These are phyloP conservation scores for Drosophila elegans DNA, from an alignment of 1,140 invertebrate genomes.

Conservation along the genomic window DNA sequence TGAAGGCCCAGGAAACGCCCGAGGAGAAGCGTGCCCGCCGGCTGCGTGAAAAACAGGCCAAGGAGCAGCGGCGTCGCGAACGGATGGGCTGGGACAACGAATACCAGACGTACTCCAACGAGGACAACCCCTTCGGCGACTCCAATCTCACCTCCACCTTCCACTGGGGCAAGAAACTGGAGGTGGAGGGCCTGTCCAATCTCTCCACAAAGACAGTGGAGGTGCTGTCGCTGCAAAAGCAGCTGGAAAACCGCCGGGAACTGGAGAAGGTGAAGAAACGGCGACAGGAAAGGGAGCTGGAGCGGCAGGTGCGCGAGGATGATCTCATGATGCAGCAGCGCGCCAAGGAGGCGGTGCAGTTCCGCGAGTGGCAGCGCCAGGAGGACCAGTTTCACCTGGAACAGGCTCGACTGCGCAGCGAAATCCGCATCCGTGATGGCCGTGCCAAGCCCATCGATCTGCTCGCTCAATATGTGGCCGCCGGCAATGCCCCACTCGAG, in stretches of 20 bases:
- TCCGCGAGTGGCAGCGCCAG: constrained; percentile 96
- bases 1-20: constrained; percentile 96
- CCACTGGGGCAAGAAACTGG: constrained; percentile 98
- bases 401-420: constrained; percentile 94
- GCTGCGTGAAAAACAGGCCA: constrained; percentile 95
- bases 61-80: constrained; percentile 94
- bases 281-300: constrained; percentile 94
- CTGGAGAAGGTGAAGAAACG: constrained; percentile 97
- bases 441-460: constrained; percentile 99
- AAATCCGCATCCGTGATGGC: constrained; percentile 98
- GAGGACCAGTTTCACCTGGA: constrained; percentile 97
- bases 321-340: constrained; percentile 95
- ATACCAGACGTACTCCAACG: constrained; percentile 98
- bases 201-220: constrained; percentile 94
- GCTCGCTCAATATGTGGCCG: constrained; percentile 97
- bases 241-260: constrained; percentile 95
- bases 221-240: constrained; percentile 92
- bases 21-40: constrained; percentile 96
- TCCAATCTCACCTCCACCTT: constrained; percentile 96
- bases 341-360: constrained; percentile 97
- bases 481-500: constrained; percentile 92
- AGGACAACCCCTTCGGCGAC: constrained; percentile 99
- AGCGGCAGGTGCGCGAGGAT: constrained; percentile 95
- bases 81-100: constrained; percentile 98
- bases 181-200: constrained; percentile 94